Base-by-base conservation (phyloP, 2,797 vertebrate species). In the Hoplostethus mediterraneus region DNA sequence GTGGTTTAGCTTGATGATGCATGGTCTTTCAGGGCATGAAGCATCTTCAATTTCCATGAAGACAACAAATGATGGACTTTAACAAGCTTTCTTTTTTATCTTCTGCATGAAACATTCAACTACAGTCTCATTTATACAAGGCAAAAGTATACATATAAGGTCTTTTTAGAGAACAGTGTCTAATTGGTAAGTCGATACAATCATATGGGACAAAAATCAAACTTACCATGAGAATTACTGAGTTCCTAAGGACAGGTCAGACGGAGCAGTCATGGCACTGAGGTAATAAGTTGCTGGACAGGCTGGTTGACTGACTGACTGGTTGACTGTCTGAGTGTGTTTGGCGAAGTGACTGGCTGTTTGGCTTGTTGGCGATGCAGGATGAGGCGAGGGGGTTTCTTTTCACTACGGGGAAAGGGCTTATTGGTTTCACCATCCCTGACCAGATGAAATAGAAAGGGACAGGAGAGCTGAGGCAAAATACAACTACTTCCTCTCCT, bases 191-290 rank as follows among this genome's bases (percentile, higher is more conserved):
- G 66, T 3, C 51, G 58, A 44, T 9, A 21, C n/a, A 42, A 14
- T 53, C 13, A 17, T 4, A 49, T 13, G 10, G 17, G 31, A 54
- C 31, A 59, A 11, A 49, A 4, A 4, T 51, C 47, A 67, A 69
- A 92, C 94, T 90, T 94, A 95, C 94, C 94, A 93, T 94, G 90
- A 80, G 82, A 95, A 94, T 95, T 94, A 95, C 84, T 81, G 90
- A 88, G 87, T 88, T 87, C 87, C 85, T 87, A 89, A 82, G 91
- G 86, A 88, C 83, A 91, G 87, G 80, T 91, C 83, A 92, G 85
- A 88, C 80, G 87, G 89, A 86, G 90, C 80, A 74, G 83, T 93
- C 94, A 95, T 95, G 92, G 84, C 44, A 77, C 62, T 92, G 91
- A 92, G 92, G 92, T 92, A 89, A 93, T 82, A 80, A 33, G 88